Evolutionary conservation across 2,888 invertebrate genomes (phyloP).

Genomic region (Heliothis peltigera): DNA sequence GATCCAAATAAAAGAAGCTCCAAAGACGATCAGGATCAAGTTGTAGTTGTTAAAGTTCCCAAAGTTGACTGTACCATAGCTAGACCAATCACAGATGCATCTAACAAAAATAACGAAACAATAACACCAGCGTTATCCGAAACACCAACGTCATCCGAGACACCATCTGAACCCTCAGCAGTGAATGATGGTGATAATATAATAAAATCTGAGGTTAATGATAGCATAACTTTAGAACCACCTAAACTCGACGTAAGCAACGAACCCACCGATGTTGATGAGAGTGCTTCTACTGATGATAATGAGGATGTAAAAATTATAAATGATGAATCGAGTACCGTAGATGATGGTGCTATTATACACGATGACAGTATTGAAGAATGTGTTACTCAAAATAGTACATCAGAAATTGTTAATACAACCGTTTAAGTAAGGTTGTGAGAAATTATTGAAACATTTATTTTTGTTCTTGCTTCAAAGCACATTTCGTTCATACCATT

Average conservation of each 20-base stretch:
- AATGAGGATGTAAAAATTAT: slow-evolving; percentile 21
- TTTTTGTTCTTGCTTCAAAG: slow-evolving; percentile 55
- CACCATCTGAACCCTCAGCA: slow-evolving; percentile 13
- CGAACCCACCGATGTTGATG: slow-evolving; percentile 37
- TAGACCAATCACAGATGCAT: slow-evolving; percentile 59
- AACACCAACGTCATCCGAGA: slow-evolving; percentile 15
- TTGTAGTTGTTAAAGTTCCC: slow-evolving; percentile 83
- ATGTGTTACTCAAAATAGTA: slow-evolving; percentile 16
- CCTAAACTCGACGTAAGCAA: slow-evolving; percentile 28
- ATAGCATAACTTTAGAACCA: slow-evolving; percentile 7
- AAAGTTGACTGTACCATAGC: slow-evolving; percentile 76
- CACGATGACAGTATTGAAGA: slow-evolving; percentile 27
- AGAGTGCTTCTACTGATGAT: slow-evolving; percentile 27
- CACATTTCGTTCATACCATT: slow-evolving; percentile 52
- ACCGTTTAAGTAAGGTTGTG: slow-evolving; percentile 34
- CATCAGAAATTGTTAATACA: slow-evolving; percentile 33
- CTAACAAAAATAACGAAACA: slow-evolving; percentile 45
- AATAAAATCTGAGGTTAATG: slow-evolving; percentile 21
- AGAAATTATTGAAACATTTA: slow-evolving; percentile 26
- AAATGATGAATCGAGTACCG: slow-evolving; percentile 18
- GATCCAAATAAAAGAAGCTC: slow-evolving; percentile 75
- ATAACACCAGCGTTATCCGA: neutral
- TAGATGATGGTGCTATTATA: slow-evolving; percentile 17
- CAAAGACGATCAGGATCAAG: slow-evolving; percentile 80
- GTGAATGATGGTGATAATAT: slow-evolving; percentile 24